phyloP scores from a whole-genome alignment of 2,113 vertebrate genomes.

The Cinclus cinclus region DNA sequence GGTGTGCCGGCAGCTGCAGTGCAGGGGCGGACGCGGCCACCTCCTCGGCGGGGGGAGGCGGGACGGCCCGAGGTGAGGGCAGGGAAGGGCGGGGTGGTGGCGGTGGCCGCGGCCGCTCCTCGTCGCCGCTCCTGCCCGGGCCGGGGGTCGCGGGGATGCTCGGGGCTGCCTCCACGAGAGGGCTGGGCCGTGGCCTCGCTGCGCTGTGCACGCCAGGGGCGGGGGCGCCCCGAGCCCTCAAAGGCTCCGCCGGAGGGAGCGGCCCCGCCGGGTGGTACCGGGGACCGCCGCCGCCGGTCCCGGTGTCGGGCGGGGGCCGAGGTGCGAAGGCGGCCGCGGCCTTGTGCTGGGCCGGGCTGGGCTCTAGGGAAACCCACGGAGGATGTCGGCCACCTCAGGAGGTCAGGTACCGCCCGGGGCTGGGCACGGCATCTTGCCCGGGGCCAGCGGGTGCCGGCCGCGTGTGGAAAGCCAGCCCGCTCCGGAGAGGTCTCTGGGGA shows the following conservation, averaged over 20 bases:
- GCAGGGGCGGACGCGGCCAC: not conserved
- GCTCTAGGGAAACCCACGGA: not conserved
- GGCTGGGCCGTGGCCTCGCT: not conserved
- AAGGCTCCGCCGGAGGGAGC: not conserved
- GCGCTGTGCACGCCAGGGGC: not conserved
- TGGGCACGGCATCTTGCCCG: not conserved
- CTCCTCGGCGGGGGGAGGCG: not conserved
- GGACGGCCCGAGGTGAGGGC: not conserved
- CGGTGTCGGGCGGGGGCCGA: not conserved
- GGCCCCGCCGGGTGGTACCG: not conserved
- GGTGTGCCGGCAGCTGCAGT: not conserved
- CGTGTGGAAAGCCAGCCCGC: not conserved
- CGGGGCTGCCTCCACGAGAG: not conserved
- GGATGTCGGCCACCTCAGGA: not conserved
- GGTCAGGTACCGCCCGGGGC: not conserved
- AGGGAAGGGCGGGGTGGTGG: not conserved
- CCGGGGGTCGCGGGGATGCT: not conserved
- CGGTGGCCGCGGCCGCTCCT: not conserved
- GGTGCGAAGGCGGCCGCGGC: not conserved
- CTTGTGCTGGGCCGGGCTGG: not conserved
- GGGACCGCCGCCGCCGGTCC: no score
- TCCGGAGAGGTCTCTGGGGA: not conserved
- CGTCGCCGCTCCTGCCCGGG: not conserved
- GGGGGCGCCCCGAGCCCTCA: not conserved
- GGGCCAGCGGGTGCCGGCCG: not conserved